Base-by-base conservation (phyloP, 2,888 invertebrate species). In the Escarpia spicata region DNA sequence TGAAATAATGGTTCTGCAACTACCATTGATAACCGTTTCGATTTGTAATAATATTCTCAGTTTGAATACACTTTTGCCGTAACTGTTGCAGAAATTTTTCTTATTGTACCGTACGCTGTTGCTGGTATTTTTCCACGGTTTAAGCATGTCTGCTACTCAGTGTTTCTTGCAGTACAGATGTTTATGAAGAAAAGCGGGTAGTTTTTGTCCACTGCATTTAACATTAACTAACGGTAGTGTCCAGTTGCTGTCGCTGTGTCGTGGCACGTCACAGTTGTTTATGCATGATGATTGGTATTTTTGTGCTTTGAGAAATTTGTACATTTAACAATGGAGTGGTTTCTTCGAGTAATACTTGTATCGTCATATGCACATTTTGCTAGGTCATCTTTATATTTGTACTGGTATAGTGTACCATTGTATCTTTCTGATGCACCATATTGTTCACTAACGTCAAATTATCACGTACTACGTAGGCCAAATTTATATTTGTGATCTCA, bases 191-290 rank as follows among this genome's bases (percentile, higher is more conserved):
- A 75, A 75, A 75, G 75, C 75, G 75, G 75, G 75, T 75, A 75
- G 75, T 75, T 75, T 75, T 75, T 75, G 75, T 75, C 75, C 75
- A 75, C 75, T 75, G 75, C 75, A 75, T 75, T 75, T 75, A 75
- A 75, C 75, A 75, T 75, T 12, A 75, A 75, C 75, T 75, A 75
- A 75, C n/a, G 75, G 75, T 75, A 75, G 75, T 75, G 26, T 26
- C 75, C 75, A 75, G 75, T 4, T 26, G 26, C 19, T 75, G 75
- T 15, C 75, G 6, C 19, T 26, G 75, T n/a, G 19, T 26, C 6
- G 75, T 75, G 75, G 19, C 26, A 26, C n/a, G 75, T 26, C n/a
- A 26, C 75, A 26, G 2, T 26, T 75, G 75, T 75, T 26, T 75
- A n/a, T 6, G 26, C 75, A 1, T 75, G n/a, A 75, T 19, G 19